Evolutionary conservation across 2,888 invertebrate species (phyloP).

Genomic region (Zaprionus obscuricornis): DNA sequence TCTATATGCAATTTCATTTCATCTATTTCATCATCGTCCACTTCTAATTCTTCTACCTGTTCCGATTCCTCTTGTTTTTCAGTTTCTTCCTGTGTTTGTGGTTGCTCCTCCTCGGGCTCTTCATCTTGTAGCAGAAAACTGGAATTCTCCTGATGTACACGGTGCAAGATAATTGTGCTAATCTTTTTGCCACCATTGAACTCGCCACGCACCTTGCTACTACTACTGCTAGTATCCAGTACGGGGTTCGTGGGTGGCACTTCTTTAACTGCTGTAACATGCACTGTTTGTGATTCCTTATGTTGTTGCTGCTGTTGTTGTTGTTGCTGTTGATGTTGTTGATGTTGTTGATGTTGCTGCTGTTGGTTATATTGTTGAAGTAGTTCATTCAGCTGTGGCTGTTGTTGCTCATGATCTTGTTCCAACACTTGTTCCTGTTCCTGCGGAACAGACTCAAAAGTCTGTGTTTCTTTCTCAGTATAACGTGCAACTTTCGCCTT

Average conservation of each 20-base stretch:
- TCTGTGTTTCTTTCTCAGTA: conserved; percentile 54
- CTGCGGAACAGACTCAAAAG: too few relatives aligned
- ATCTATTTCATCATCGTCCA: conserved; percentile 4
- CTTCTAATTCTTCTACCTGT: conserved; percentile 9
- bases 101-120: conserved; percentile 18
- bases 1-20: not conserved
- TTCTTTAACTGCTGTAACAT: conserved; percentile 29
- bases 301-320: not conserved
- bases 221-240: conserved; percentile 26
- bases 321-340: conserved; percentile 3
- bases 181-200: conserved; percentile 66
- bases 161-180: conserved; percentile 61
- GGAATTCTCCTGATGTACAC: conserved; percentile 55
- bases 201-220: conserved; percentile 47
- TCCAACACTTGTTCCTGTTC: conserved; percentile 2
- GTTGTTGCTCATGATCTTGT: conserved; percentile 3
- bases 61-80: conserved; percentile 8
- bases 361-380: too few relatives aligned
- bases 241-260: conserved; percentile 30
- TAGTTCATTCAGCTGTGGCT: conserved; percentile 10
- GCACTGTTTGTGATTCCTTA: conserved; percentile 13
- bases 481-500: conserved; percentile 42
- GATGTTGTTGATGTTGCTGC: conserved; percentile 4
- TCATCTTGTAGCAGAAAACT: conserved; percentile 19
- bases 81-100: conserved; percentile 4